Base-by-base conservation (phyloP, 1,140 invertebrate species). In the Rhagoletis zephyria region DNA sequence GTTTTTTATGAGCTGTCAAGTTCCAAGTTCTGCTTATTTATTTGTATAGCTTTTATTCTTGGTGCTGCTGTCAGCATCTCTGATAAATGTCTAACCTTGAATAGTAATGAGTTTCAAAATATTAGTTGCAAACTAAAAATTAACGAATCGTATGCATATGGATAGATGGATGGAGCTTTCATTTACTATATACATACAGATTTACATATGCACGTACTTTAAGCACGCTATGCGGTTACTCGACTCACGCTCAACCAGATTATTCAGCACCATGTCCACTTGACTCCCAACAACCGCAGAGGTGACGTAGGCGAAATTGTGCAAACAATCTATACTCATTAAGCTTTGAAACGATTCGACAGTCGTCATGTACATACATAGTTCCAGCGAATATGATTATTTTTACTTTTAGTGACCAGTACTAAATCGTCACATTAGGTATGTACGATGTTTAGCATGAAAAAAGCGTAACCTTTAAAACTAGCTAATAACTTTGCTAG, bases 61-160 rank as follows among this genome's bases (percentile, higher is more conserved):
- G 45, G 12, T 81, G 9, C 60, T 85, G 81, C 81, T 85, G 81
- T 40, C 81, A 63, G 60, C 81, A 85, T 59, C 60, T 59, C 51
- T 85, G 81, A 85, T 63, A 60, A 85, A 85, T 60, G 81, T 60
- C 56, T 85, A 85, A 85, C 81, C 81, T 59, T 85, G 81, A 85
- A 85, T 60, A 14, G 19, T 85, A 85, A 85, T 85, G 81, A 85
- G 81, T 40, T 85, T 40, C 48, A 85, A 85, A 85, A 45, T 74
- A 85, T 60, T 85, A 85, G 40, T 60, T 42, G 48, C 81, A 63
- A 85, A 63, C 9, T 60, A 45, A 12, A 85, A 30, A 60, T 85
- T 59, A 14, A 85, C 45, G 45, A 6, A 4, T 30, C 0, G n/a
- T 2, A 48, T 74, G 14, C 42, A 14, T 74, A 48, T 48, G 42